Evolutionary conservation across 2,888 invertebrate species (phyloP).

Genomic region (Cheilosia grossa): DNA sequence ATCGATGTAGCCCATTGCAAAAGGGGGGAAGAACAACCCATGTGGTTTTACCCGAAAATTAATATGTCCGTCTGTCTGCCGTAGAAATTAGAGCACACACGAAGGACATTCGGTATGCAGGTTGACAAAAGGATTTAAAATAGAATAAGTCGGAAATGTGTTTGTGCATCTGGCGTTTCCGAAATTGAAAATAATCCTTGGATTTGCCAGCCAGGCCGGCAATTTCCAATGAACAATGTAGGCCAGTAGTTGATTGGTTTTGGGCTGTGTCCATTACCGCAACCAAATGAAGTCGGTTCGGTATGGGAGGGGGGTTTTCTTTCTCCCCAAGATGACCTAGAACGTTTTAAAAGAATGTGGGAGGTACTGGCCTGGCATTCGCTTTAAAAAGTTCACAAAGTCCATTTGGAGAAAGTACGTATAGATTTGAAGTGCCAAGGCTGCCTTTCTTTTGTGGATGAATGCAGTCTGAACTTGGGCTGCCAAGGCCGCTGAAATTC

Average conservation of each 20-base stretch:
- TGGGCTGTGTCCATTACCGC: not conserved
- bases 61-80: conserved; percentile 22
- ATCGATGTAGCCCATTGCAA: conserved; percentile 2
- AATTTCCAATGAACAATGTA: conserved; percentile 2
- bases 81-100: conserved; percentile 38
- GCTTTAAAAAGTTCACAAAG: not conserved
- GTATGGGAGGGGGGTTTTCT: not conserved
- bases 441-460: too few species aligned
- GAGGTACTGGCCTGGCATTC: too few species aligned
- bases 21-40: not conserved
- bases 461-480: too few species aligned
- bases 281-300: not conserved
- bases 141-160: conserved; percentile 19
- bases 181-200: conserved; percentile 31
- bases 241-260: conserved; percentile 36
- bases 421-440: too few species aligned
- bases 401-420: too few species aligned
- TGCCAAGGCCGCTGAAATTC: too few species aligned
- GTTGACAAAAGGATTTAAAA: conserved; percentile 25
- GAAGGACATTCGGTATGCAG: conserved; percentile 37
- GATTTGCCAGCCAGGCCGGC: conserved; percentile 2
- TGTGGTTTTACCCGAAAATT: conserved; percentile 22
- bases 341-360: not conserved
- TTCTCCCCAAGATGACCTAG: not conserved
- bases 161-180: conserved; percentile 21